These are phyloP conservation scores for Cataglyphis altisquamis DNA, from an alignment of 2,888 invertebrate species.

Conservation along the genomic window DNA sequence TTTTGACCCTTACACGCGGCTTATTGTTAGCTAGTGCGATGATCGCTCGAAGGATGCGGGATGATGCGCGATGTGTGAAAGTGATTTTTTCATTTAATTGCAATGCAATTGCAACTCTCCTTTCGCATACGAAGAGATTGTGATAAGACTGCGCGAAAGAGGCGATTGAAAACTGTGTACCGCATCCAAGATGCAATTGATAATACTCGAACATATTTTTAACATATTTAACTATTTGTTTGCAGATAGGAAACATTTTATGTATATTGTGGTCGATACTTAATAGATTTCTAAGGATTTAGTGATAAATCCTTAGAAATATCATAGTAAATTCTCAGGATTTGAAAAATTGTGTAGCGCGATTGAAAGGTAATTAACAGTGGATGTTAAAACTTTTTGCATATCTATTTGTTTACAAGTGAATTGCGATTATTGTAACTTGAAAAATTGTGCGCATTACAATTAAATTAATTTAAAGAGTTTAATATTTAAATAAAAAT, in stretches of 20 bases:
- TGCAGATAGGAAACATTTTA: neutral
- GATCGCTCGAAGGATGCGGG: neutral
- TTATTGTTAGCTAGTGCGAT: neutral
- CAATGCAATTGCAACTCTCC: no score
- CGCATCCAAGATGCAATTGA: neutral
- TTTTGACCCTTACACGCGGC: neutral
- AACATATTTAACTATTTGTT: neutral
- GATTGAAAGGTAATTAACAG: neutral
- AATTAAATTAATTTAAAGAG: neutral
- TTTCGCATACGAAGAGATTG: neutral
- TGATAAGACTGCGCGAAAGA: neutral
- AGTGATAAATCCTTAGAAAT: neutral
- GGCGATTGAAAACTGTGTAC: neutral
- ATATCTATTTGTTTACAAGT: neutral
- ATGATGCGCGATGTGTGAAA: slow-evolving; percentile 33
- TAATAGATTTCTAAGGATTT: neutral
- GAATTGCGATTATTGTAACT: neutral
- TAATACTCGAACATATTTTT: neutral
- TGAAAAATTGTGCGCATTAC: neutral
- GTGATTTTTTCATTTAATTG: slow-evolving; percentile 30
- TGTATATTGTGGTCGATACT: neutral
- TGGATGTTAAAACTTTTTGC: neutral
- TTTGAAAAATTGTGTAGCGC: neutral
- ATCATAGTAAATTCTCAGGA: neutral
- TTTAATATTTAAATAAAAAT: neutral